These are phyloP conservation scores for Caenorhabditis plicata DNA, from an alignment of 2,888 invertebrate species.

Conservation along the genomic window DNA sequence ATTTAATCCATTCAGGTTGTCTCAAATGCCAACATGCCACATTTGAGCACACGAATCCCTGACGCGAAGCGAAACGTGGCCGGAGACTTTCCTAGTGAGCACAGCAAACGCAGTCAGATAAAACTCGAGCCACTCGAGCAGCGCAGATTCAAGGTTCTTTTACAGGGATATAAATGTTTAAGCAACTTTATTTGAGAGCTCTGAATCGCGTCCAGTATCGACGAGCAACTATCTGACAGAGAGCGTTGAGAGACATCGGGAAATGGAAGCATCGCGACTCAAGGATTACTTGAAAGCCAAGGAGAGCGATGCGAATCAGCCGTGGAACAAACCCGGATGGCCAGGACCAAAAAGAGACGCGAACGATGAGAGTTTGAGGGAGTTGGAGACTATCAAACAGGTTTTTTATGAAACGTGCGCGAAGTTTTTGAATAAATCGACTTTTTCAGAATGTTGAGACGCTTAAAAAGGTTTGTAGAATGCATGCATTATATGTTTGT, in stretches of 20 bases:
- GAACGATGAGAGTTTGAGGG: slow-evolving; percentile 57
- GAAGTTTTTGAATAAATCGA: too few species aligned
- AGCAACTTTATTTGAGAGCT: slow-evolving; percentile 47
- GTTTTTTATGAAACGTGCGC: too few species aligned
- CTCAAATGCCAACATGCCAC: slow-evolving; percentile 59
- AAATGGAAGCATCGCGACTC: slow-evolving; percentile 58
- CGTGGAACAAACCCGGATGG: slow-evolving; percentile 65
- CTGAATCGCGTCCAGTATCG: slow-evolving; percentile 61
- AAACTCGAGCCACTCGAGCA: slow-evolving; percentile 65
- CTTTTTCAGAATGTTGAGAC: slow-evolving; percentile 57
- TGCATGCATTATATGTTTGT: slow-evolving; percentile 4
- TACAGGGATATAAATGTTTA: too few species aligned
- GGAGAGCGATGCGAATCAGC: slow-evolving; percentile 64
- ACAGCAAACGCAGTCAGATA: slow-evolving; percentile 54
- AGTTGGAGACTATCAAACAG: slow-evolving; percentile 60
- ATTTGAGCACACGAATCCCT: slow-evolving; percentile 38
- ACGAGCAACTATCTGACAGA: slow-evolving; percentile 62
- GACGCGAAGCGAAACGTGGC: slow-evolving; percentile 46
- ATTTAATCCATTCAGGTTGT: slow-evolving; percentile 36
- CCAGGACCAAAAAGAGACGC: slow-evolving; percentile 54
- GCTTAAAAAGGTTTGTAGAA: slow-evolving; percentile 57
- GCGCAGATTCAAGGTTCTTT: slow-evolving; percentile 56
- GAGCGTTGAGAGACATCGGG: slow-evolving; percentile 63
- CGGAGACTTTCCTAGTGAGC: slow-evolving; percentile 61
- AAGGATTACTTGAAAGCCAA: slow-evolving; percentile 59